phyloP scores from a whole-genome alignment of 2,888 invertebrate genomes.

The Volucella bombylans region DNA sequence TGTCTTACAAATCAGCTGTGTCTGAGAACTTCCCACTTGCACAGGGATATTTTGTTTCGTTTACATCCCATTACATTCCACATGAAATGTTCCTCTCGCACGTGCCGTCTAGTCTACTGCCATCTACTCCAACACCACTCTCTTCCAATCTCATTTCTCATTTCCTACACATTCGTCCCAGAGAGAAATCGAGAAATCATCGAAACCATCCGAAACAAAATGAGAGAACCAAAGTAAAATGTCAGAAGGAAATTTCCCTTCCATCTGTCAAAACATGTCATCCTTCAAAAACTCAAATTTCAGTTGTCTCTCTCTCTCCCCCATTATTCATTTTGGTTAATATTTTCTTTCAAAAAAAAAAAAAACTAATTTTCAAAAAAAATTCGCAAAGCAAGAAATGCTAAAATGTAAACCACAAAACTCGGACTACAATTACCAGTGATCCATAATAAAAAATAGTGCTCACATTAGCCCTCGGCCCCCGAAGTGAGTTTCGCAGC shows the following conservation, averaged over 20 bases:
- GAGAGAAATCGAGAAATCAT: background rate
- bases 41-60: constrained; percentile 47
- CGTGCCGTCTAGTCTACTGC: constrained; percentile 52
- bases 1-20: constrained; percentile 40
- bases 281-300: constrained; percentile 57
- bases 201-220: constrained; percentile 31
- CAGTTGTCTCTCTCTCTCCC: constrained; percentile 67
- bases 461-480: background rate
- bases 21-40: constrained; percentile 52
- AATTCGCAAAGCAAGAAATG: constrained; percentile 56
- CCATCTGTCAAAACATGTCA: constrained; percentile 75
- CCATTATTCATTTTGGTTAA: constrained; percentile 73
- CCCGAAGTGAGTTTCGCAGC: no score
- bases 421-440: constrained; percentile 56
- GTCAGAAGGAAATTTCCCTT: constrained; percentile 66
- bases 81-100: constrained; percentile 59
- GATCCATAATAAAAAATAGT: constrained; percentile 42
- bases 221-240: constrained; percentile 56
- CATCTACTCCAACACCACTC: background rate
- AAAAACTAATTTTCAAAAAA: constrained; percentile 55
- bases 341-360: constrained; percentile 63
- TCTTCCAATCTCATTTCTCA: constrained; percentile 8
- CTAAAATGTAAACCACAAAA: constrained; percentile 50
- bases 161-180: constrained; percentile 21
- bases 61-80: constrained; percentile 34